Evolutionary conservation across 2,113 vertebrate genomes (phyloP).

Genomic region (Anolis sagrei): DNA sequence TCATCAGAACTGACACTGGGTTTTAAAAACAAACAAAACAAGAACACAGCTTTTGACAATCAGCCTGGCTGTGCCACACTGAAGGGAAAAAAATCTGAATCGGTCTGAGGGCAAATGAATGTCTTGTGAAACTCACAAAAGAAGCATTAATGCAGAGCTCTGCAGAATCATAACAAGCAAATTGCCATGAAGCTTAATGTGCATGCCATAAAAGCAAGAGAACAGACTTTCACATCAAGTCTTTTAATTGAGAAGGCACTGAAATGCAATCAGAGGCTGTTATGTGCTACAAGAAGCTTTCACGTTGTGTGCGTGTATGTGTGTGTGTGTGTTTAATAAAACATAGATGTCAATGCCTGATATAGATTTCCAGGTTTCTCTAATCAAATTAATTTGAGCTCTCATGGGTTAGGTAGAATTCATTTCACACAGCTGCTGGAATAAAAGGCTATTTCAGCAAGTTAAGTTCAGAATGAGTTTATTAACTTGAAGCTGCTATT

Average conservation of each 20-base stretch:
- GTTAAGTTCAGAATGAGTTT: background rate
- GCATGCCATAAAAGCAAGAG: accelerated
- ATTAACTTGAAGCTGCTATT: conserved; percentile 15
- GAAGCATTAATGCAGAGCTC: conserved; percentile 15
- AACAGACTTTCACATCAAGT: conserved; percentile 25
- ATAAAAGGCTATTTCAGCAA: conserved; percentile 18
- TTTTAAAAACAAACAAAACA: conserved; percentile 5
- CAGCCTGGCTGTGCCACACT: background rate
- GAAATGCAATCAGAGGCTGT: conserved; percentile 26
- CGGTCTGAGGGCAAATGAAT: background rate
- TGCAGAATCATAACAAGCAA: background rate
- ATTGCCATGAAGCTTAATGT: background rate
- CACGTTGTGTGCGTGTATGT: background rate
- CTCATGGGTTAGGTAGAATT: background rate
- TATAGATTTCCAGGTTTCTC: conserved; percentile 19
- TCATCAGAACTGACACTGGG: conserved; percentile 49
- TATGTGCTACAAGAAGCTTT: conserved; percentile 29
- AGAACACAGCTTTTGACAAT: conserved; percentile 16
- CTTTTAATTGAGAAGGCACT: conserved; percentile 37
- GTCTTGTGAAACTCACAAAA: background rate
- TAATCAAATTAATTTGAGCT: conserved; percentile 18
- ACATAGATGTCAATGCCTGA: conserved; percentile 20
- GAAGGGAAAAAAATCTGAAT: background rate
- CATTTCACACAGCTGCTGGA: conserved; percentile 7
- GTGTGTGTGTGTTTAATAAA: conserved; percentile 25